Evolutionary conservation across 1,140 invertebrate species (phyloP).

Genomic region (Formica selysi): DNA sequence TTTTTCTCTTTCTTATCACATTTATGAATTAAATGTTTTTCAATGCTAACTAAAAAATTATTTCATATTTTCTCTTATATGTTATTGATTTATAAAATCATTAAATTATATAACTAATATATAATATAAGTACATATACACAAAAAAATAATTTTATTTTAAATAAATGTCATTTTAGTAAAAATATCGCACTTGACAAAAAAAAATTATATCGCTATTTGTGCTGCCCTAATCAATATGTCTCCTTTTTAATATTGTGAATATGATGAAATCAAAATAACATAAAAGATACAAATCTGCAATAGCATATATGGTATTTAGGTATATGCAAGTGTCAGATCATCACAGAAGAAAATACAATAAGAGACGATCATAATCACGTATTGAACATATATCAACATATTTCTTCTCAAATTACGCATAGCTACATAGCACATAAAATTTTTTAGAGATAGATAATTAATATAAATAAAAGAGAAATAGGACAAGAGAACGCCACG

Average conservation of each 20-base stretch:
- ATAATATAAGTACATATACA: not conserved
- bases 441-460: not conserved
- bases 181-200: not conserved
- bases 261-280: conserved; percentile 3
- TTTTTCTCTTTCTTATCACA: not conserved
- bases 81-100: not conserved
- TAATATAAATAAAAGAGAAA: conserved; percentile 4
- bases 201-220: not conserved
- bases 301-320: no score
- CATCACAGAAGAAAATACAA: not conserved
- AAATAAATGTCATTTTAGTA: conserved; percentile 53
- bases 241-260: not conserved
- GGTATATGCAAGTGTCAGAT: not conserved
- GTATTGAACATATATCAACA: not conserved
- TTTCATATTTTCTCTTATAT: not conserved
- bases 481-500: not conserved
- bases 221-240: not conserved
- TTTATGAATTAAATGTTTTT: conserved; percentile 26
- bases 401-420: not conserved
- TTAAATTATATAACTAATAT: not conserved
- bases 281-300: not conserved
- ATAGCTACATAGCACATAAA: no score
- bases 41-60: conserved; percentile 4
- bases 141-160: conserved; percentile 20
- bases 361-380: not conserved